Base-by-base conservation (phyloP, 2,113 vertebrate genomes). In the Kryptolebias marmoratus region DNA sequence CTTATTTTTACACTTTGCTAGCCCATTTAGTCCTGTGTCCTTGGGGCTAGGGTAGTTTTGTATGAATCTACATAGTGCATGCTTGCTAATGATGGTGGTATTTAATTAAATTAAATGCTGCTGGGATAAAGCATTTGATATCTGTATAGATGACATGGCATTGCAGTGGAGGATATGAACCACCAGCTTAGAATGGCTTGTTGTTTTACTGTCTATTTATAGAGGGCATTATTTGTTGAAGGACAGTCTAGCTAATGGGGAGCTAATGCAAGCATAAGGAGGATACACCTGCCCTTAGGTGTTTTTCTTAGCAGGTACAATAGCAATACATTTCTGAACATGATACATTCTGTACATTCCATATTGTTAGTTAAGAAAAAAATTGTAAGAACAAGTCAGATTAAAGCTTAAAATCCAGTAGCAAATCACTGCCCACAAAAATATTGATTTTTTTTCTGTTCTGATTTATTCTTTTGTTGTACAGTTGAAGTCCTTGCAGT, bases 81-180 rank as follows among this genome's bases (percentile, higher is more conserved):
- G 79, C 82, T 85, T 80, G 64, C 83, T 90, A 90, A 91, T 90
- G 83, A 91, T 82, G 89, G 79, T 72, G 68, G 86, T 83, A 82
- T 92, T 93, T 91, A 88, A 89, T 93, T 93, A 92, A 80, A 79
- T 88, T 90, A 90, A 92, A 91, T 89, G 84, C 89, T 89, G 87
- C 77, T 81, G 86, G 87, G 87, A 88, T 79, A 69, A 65, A 56
- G 63, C 73, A 52, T 88, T 82, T 89, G 86, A 84, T 88, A 81
- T 85, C 61, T 90, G 80, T 88, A 83, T 90, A 82, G 83, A 87
- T 79, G 66, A 73, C 81, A 86, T 87, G 54, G 57, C 66, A 76
- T 86, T 85, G 65, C 81, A 80, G 64, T 73, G 42, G 74, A 10
- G 64, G 75, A 89, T 68, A 67, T 67, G 67, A 84, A 77, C 70